Evolutionary conservation across 2,113 vertebrate species (phyloP).

Genomic region (Podarcis muralis): DNA sequence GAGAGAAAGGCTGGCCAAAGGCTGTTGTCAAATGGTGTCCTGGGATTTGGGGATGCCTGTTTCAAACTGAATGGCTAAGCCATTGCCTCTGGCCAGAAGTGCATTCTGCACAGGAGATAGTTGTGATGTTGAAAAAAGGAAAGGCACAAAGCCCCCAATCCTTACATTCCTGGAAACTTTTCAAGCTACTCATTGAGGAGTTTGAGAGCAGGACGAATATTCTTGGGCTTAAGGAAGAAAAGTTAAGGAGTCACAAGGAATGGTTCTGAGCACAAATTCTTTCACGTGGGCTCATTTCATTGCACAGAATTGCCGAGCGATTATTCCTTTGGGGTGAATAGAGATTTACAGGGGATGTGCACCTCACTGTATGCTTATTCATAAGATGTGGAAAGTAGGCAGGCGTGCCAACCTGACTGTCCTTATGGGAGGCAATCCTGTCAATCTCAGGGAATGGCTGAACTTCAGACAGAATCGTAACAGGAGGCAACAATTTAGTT

Average conservation of each 20-base stretch:
- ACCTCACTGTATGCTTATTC: neutral
- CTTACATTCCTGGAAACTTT: neutral
- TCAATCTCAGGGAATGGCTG: neutral
- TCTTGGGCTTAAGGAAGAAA: neutral
- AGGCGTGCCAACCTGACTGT: neutral
- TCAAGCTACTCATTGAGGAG: neutral
- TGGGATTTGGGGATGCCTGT: neutral
- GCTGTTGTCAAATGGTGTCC: neutral
- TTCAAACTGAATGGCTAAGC: neutral
- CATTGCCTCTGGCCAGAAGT: neutral
- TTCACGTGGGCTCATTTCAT: fast-evolving
- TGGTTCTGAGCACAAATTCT: slow-evolving; percentile 31
- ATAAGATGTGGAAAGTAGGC: neutral
- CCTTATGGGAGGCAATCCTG: neutral
- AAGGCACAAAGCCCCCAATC: neutral
- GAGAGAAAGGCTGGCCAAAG: neutral
- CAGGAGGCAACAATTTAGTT: neutral
- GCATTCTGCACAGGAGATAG: fast-evolving
- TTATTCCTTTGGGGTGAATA: slow-evolving; percentile 1
- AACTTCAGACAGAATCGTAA: neutral
- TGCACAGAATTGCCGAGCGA: neutral
- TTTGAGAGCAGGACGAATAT: neutral
- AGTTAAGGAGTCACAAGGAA: slow-evolving; percentile 26
- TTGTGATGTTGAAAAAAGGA: neutral
- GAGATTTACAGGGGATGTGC: neutral